Evolutionary conservation across 1,140 invertebrate genomes (phyloP), one percentile per base, ranked within the genome.

Genomic region (Drosophila cardini): DNA sequence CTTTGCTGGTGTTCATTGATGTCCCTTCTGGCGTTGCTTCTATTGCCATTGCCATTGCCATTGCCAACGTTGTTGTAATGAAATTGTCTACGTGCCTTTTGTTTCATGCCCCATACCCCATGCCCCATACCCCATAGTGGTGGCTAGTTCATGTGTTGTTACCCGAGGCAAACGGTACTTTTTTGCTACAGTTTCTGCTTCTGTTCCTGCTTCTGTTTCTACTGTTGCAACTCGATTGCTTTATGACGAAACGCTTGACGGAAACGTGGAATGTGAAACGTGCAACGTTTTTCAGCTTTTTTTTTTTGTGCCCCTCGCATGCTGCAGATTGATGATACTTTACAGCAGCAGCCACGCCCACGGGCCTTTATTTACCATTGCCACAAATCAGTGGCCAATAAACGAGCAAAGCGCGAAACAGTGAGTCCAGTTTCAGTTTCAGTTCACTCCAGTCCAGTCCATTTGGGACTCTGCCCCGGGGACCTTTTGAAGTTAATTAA

Each of bases 401-500:
- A 73, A 72, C 48, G 67, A 52, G 48, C 48, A 34, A 4, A 34
- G 30, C 30, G 26, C 48, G 48, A 50, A 26, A 50, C 48, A 50
- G 21, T 13, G 26, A 52, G 48, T 52, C 48, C 48, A 52, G 11
- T 21, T 48, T 26, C 21, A 26, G 21, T 21, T 21, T 3, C 21
- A 21, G 21, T 26, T 26, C 21, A 26, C 21, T 26, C 4, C 21
- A 26, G 21, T 26, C 21, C 21, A 26, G 21, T 26, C 21, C 21
- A 26, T 26, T 26, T 26, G 21, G 46, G n/a, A 34, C 6, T 48
- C 32, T 36, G 10, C n/a, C 7, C 32, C 40, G 60, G 60, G 71
- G 87, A 63, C 79, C 83, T 83, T 89, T 87, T 74, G 69, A 68
- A 89, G 76, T 87, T 87, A 87, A 87, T 87, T 87, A 87, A 87